A percentile compares a stretch with the other conserved stretches of the same genome.
phyloP scores from a whole-genome alignment of 1,140 invertebrate species.

The Trachymyrmex cornetzi region DNA sequence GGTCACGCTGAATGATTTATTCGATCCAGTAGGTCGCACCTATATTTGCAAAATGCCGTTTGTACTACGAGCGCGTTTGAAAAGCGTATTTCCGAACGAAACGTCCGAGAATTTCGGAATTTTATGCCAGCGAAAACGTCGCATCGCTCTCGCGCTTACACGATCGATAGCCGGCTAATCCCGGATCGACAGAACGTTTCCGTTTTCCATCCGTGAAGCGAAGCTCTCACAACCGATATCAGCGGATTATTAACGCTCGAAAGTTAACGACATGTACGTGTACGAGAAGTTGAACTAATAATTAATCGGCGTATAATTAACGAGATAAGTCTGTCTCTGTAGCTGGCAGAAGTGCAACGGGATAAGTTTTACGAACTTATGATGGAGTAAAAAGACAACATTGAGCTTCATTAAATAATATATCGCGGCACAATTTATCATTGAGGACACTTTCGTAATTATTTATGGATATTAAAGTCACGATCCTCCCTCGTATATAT shows the following conservation, averaged over 20 bases:
- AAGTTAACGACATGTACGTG: constrained; percentile 18
- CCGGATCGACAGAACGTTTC: constrained; percentile 25
- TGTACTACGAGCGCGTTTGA: constrained; percentile 48
- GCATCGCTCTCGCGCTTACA: background rate
- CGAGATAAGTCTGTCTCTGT: background rate
- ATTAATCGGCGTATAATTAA: constrained; percentile 36
- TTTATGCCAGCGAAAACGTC: constrained; percentile 20
- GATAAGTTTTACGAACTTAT: background rate
- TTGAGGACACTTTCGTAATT: background rate
- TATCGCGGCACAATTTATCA: background rate
- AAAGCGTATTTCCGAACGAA: constrained; percentile 41
- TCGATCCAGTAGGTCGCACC: constrained; percentile 42
- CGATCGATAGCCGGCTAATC: constrained; percentile 49
- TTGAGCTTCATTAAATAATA: constrained; percentile 12
- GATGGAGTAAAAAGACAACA: background rate
- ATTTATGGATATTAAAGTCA: constrained; percentile 14
- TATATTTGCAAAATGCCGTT: constrained; percentile 61
- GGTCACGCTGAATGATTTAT: constrained; percentile 69
- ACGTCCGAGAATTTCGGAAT: constrained; percentile 41
- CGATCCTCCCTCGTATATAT: background rate
- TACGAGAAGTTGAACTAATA: constrained; percentile 22
- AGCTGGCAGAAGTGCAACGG: background rate
- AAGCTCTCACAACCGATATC: background rate
- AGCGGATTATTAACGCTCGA: constrained; percentile 29
- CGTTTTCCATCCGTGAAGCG: constrained; percentile 13